phyloP scores from a whole-genome alignment of 2,888 invertebrate genomes.

The Drosophila stalkeri region DNA sequence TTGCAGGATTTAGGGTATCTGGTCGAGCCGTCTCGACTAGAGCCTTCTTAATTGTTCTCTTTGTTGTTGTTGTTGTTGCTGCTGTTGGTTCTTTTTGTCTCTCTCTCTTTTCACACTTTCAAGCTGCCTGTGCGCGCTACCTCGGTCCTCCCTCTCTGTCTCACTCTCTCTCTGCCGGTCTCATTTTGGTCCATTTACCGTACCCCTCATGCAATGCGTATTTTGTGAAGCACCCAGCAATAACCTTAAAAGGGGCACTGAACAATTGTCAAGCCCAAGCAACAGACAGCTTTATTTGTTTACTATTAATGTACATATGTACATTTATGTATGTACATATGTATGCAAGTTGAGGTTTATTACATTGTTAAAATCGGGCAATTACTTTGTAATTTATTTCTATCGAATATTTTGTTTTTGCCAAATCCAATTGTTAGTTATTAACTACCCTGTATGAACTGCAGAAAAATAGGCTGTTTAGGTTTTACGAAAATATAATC shows the following conservation, averaged over 20 bases:
- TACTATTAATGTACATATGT: background rate
- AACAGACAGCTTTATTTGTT: background rate
- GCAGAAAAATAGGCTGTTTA: background rate
- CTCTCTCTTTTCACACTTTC: background rate
- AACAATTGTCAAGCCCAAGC: too few relatives aligned
- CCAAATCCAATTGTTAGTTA: background rate
- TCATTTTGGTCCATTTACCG: background rate
- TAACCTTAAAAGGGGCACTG: background rate
- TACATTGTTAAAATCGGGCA: background rate
- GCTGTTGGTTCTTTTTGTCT: background rate
- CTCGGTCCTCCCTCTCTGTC: background rate
- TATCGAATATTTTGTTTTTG: background rate
- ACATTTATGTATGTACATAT: too few relatives aligned
- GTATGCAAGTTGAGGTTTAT: background rate
- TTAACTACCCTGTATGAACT: background rate
- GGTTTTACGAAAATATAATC: background rate
- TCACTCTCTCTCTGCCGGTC: background rate
- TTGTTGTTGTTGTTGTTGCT: constrained; percentile 4
- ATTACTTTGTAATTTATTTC: background rate
- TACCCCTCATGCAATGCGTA: background rate
- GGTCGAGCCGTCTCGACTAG: too few relatives aligned
- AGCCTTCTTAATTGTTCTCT: too few relatives aligned
- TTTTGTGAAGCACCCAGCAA: constrained; percentile 1
- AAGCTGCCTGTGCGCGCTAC: background rate
- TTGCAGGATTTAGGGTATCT: too few relatives aligned